Percentiles rank a stretch among this genome's conserved stretches.
phyloP scores from a whole-genome alignment of 2,113 vertebrate species.

The Ictalurus furcatus region DNA sequence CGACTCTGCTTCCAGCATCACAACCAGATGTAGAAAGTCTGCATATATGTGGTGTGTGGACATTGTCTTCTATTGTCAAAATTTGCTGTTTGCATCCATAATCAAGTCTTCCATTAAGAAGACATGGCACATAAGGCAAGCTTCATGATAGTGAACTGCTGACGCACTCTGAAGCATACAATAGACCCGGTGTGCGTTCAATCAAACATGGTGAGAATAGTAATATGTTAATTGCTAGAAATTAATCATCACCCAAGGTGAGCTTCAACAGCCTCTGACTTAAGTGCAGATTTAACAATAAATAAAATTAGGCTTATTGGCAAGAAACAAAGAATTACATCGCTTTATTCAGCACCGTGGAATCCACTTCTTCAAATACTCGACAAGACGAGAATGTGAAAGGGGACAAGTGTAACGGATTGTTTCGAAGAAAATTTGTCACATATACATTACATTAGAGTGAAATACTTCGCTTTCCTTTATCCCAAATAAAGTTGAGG shows the following conservation, averaged over 20 bases:
- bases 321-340: neutral
- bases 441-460: neutral
- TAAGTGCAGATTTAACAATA: neutral
- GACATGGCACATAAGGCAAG: neutral
- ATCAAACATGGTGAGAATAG: neutral
- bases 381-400: neutral
- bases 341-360: neutral
- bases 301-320: neutral
- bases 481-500: too few relatives aligned
- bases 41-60: neutral
- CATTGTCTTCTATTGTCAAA: neutral
- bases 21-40: neutral
- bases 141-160: neutral
- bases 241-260: neutral
- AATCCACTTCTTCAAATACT: neutral
- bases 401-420: neutral
- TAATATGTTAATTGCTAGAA: neutral
- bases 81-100: neutral
- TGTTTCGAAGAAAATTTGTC: neutral
- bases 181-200: neutral
- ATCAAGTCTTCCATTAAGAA: neutral
- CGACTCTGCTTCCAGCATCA: neutral
- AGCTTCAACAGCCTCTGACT: neutral
- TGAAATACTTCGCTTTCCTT: neutral
- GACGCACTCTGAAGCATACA: neutral